Base-by-base conservation (phyloP, 2,888 invertebrate genomes). In the Dryobota labecula region DNA sequence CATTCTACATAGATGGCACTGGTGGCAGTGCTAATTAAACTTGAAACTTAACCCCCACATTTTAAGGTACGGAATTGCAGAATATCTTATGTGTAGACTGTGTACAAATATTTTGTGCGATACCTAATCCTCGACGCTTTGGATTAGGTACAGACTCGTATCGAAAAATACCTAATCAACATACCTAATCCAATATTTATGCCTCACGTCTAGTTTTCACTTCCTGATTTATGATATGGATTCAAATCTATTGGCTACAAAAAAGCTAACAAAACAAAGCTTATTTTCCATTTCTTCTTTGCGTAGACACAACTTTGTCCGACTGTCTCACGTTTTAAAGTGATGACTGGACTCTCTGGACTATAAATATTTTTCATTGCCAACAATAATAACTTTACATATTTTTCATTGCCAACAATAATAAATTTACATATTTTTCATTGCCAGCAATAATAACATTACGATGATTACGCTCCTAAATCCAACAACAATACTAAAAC, bases 321-420 rank as follows among this genome's bases (percentile, higher is more conserved):
- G 15, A 30, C 27, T 43, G 6, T 18, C 15, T 43, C n/a, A 4
- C 61, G 9, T 13, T n/a, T 30, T n/a, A 61, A 41, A 49, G 2
- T n/a, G 6, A 38, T 9, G 0, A 33, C 24, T 36, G 1, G 41
- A 20, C 57, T 30, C 60, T 15, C 27, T 8, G 30, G 38, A 30
- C 18, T 24, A 27, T 30, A 47, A n/a, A 47, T 45, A 30, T 51
- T 43, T 68, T 76, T 80, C 30, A 65, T 73, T 43, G 54, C 51
- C 61, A 70, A 68, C 61, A 58, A 73, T 80, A 80, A 77, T 63
- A 81, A 63, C 38, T 80, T 78, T 69, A n/a, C n/a, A 47, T 45
- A 30, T 51, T 43, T 68, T 76, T 80, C 30, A 65, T 73, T 43
- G 54, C 51, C 61, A 70, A 68, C 61, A 58, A 73, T 80, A 80